These are phyloP conservation scores for Hecatera dysodea DNA, from an alignment of 2,888 invertebrate genomes.

Conservation along the genomic window DNA sequence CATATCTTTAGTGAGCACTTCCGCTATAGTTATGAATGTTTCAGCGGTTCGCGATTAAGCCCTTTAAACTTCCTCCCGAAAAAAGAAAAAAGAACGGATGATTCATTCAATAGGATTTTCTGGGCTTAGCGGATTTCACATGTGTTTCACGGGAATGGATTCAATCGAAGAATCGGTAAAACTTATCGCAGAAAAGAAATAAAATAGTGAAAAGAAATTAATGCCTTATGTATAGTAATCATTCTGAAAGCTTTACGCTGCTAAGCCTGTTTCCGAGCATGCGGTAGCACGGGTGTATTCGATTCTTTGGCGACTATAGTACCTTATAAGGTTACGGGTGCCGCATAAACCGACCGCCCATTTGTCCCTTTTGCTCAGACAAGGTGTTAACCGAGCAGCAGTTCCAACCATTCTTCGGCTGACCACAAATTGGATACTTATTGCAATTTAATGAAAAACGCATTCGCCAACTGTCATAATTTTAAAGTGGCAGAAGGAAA, in stretches of 20 bases:
- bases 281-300: conserved; percentile 66
- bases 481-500: conserved; percentile 65
- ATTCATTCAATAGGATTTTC: conserved; percentile 80
- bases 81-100: conserved; percentile 70
- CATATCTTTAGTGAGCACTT: conserved; percentile 69
- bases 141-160: conserved; percentile 69
- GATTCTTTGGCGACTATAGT: conserved; percentile 74
- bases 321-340: conserved; percentile 81
- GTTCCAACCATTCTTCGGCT: conserved; percentile 72
- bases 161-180: conserved; percentile 29
- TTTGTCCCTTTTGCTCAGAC: conserved; percentile 83
- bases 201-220: conserved; percentile 48
- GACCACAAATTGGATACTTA: conserved; percentile 75
- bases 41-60: conserved; percentile 71
- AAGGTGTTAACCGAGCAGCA: conserved; percentile 82
- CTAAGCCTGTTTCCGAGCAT: conserved; percentile 47
- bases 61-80: conserved; percentile 75
- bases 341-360: conserved; percentile 80
- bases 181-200: conserved; percentile 23
- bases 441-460: conserved; percentile 69
- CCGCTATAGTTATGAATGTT: conserved; percentile 74
- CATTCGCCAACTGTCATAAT: conserved; percentile 72
- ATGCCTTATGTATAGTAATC: conserved; percentile 38
- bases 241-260: conserved; percentile 47
- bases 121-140: conserved; percentile 84